phyloP scores from a whole-genome alignment of 2,113 vertebrate species.

The Numida meleagris region DNA sequence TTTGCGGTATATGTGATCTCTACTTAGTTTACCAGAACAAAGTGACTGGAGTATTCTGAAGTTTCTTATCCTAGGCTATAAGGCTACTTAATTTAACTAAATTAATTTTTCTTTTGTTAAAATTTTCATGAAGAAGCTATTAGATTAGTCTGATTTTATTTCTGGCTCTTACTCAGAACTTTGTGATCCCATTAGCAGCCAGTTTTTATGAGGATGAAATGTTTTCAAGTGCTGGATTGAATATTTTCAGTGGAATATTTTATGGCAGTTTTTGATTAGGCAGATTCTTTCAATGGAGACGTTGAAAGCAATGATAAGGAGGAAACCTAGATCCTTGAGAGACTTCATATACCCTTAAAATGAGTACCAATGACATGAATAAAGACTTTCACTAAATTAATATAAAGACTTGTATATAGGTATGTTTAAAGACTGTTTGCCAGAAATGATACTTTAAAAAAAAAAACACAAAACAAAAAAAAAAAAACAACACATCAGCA shows the following conservation, averaged over 20 bases:
- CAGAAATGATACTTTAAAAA: not conserved
- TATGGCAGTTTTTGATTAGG: slow-evolving; percentile 7
- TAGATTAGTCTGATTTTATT: slow-evolving; percentile 70
- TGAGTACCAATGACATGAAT: not conserved
- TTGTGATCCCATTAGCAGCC: slow-evolving; percentile 50
- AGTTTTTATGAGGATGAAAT: slow-evolving; percentile 42
- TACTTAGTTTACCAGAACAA: slow-evolving; percentile 45
- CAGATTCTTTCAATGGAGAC: slow-evolving; percentile 27
- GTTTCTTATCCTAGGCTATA: slow-evolving; percentile 11
- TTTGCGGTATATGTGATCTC: not conserved
- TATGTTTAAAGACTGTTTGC: not conserved
- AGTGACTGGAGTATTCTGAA: not conserved
- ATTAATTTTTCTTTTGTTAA: slow-evolving; percentile 67
- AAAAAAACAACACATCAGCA: not conserved
- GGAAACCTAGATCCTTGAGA: not conserved
- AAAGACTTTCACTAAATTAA: not conserved
- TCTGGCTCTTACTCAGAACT: slow-evolving; percentile 52
- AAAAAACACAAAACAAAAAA: too few species aligned
- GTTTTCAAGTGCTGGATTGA: slow-evolving; percentile 25
- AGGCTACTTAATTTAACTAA: slow-evolving; percentile 53
- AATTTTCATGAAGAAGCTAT: slow-evolving; percentile 69
- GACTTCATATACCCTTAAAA: not conserved
- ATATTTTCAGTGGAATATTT: slow-evolving; percentile 29
- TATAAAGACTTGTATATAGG: not conserved
- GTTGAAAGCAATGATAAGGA: not conserved